Percentiles rank a stretch among this genome's conserved stretches.
Conservation (phyloP, 30 jellyfish, hydroid and myxozoan genomes). For the Pelagia noctiluca region DNA sequence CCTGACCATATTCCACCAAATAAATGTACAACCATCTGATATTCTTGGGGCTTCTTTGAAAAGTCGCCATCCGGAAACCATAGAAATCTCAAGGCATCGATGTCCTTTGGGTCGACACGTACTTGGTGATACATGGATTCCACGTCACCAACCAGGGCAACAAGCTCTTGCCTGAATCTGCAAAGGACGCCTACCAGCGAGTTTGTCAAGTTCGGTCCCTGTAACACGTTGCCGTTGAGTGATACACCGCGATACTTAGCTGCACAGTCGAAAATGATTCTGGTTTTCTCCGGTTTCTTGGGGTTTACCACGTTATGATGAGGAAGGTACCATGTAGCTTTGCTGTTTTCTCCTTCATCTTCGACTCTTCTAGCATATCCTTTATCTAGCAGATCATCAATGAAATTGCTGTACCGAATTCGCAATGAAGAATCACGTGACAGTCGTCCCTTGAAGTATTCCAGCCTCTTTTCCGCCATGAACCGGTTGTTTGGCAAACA, state of each 20-base stretch:
- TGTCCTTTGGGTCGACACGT: constrained; percentile 21
- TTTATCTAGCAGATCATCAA: constrained; percentile 25
- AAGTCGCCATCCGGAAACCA: constrained; percentile 49
- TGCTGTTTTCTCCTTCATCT: background rate
- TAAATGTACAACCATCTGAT: constrained; percentile 39
- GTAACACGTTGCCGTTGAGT: constrained; percentile 23
- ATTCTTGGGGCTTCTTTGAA: background rate
- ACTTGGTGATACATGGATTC: constrained; percentile 57
- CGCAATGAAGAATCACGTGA: background rate
- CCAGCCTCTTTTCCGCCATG: constrained; percentile 57
- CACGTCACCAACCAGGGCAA: constrained; percentile 33
- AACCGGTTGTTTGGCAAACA: constrained; percentile 38
- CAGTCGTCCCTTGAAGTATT: constrained; percentile 27
- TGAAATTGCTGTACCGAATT: constrained; percentile 9
- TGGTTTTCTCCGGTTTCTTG: constrained; percentile 39
- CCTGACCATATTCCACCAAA: constrained; percentile 45
- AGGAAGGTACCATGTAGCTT: constrained; percentile 41
- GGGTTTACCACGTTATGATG: constrained; percentile 39
- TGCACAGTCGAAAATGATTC: constrained; percentile 53
- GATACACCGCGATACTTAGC: constrained; percentile 36
- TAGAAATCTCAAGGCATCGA: constrained; percentile 41
- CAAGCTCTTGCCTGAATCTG: constrained; percentile 34
- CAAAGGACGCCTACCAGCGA: constrained; percentile 32
- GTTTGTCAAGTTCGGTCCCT: constrained; percentile 57
- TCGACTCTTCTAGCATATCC: constrained; percentile 24